Conservation (phyloP, 2,888 invertebrate genomes). For the Scelioninae gen. 2 region DNA sequence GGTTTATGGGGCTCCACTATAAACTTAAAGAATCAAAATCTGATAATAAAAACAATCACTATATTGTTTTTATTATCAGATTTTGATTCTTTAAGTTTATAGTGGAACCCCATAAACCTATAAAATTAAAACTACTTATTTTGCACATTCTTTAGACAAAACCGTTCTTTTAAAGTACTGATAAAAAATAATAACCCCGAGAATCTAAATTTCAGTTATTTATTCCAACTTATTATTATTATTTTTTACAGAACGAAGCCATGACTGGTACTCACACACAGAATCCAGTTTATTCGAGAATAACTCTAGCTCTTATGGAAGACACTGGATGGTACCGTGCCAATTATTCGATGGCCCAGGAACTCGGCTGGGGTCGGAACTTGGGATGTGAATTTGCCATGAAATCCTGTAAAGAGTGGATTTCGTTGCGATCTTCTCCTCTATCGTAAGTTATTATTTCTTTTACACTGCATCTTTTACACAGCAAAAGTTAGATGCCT, state of each 20-base stretch:
- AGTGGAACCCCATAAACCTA: too few species aligned
- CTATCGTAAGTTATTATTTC: slow-evolving; percentile 68
- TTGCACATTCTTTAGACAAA: too few species aligned
- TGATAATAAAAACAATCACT: too few species aligned
- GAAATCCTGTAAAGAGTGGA: slow-evolving; percentile 98
- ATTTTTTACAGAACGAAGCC: slow-evolving; percentile 88
- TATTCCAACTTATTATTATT: too few species aligned
- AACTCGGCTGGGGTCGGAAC: slow-evolving; percentile 91
- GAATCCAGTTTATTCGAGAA: slow-evolving; percentile 95
- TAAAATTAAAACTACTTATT: too few species aligned
- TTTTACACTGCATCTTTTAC: background rate
- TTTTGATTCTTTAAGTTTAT: too few species aligned
- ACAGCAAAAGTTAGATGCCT: background rate
- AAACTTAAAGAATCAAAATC: too few species aligned
- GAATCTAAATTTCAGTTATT: too few species aligned
- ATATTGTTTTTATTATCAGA: too few species aligned
- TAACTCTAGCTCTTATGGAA: slow-evolving; percentile 97
- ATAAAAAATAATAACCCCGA: too few species aligned
- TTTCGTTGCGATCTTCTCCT: slow-evolving; percentile 81
- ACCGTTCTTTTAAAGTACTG: too few species aligned
- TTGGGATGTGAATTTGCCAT: slow-evolving; percentile 96
- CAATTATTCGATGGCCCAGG: slow-evolving; percentile 91
- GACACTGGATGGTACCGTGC: slow-evolving; percentile 98
- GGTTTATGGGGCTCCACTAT: too few species aligned
- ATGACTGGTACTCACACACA: slow-evolving; percentile 99